phyloP scores from a whole-genome alignment of 1,140 invertebrate species.

The Yoshiicerus persimilis region DNA sequence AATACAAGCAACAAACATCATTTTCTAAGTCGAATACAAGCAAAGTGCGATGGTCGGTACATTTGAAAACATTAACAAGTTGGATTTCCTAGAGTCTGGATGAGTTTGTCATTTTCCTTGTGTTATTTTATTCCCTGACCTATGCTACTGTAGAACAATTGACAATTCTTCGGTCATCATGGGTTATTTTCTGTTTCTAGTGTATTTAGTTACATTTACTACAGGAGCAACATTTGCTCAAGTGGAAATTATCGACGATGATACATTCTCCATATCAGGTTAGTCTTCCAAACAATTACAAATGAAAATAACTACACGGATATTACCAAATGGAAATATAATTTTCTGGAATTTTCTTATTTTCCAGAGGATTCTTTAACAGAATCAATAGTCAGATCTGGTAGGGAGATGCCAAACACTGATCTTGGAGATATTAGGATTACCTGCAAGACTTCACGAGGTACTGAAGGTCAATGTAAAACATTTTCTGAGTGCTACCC shows the following conservation, averaged over 20 bases:
- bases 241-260: not conserved
- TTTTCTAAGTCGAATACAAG: not conserved
- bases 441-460: not conserved
- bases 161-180: not conserved
- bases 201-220: not conserved
- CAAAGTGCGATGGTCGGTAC: not conserved
- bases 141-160: not conserved
- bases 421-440: not conserved
- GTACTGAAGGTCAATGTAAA: conserved; percentile 17
- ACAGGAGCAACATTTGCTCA: not conserved
- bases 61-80: not conserved
- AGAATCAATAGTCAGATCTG: not conserved
- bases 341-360: not conserved
- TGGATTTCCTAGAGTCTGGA: not conserved
- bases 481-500: conserved; percentile 34
- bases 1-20: not conserved
- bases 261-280: not conserved
- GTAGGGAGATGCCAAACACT: not conserved
- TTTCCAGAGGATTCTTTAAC: not conserved
- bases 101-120: not conserved
- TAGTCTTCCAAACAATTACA: not conserved
- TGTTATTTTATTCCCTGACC: not conserved
- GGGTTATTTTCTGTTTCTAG: not conserved
- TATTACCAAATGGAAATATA: too few relatives aligned
- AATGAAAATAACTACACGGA: too few relatives aligned